Percentiles rank a stretch among this genome's conserved stretches.
Evolutionary conservation across 2,113 vertebrate species (phyloP).

Genomic region (Bos javanicus): DNA sequence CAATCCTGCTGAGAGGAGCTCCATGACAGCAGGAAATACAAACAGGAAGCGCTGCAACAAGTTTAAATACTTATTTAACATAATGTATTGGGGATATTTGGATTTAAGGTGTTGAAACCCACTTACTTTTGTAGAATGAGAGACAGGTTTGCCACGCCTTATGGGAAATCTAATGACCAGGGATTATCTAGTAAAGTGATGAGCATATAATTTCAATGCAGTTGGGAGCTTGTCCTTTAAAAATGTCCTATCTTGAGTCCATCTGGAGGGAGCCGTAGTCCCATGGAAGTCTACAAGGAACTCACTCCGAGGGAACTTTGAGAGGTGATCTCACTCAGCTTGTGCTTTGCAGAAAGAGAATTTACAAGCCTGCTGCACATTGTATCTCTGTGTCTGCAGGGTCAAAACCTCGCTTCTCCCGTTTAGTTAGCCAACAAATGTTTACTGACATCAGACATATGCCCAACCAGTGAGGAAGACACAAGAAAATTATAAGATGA

Average conservation of each 20-base stretch:
- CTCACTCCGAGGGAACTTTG: fast-evolving
- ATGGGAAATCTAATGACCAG: neutral
- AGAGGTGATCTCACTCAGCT: neutral
- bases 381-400: neutral
- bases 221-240: neutral
- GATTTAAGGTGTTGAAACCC: neutral
- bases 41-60: neutral
- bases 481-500: neutral
- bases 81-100: neutral
- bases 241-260: neutral
- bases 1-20: neutral
- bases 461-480: neutral
- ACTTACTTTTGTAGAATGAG: neutral
- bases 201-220: neutral
- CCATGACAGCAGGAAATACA: neutral
- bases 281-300: neutral
- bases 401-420: neutral
- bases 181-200: fast-evolving
- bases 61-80: neutral
- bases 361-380: neutral
- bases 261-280: neutral
- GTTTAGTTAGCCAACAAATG: neutral
- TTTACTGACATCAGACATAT: neutral
- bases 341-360: neutral
- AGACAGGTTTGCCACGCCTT: fast-evolving